Conservation (phyloP, 2,797 vertebrate genomes). For the Rallus crepitans region DNA sequence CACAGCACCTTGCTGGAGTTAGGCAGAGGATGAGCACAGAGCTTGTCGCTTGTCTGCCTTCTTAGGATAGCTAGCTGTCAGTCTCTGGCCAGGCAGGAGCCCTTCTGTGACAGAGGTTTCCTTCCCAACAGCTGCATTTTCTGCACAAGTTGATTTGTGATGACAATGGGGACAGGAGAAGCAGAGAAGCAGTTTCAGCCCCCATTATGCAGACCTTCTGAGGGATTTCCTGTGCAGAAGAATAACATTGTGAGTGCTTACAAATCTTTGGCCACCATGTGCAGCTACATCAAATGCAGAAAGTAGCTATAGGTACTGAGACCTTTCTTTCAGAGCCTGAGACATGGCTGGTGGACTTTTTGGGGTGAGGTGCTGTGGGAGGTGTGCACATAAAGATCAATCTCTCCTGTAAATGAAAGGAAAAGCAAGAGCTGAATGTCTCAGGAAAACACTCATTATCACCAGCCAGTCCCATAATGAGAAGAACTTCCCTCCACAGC, state of each 20-base stretch:
- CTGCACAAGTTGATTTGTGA: neutral
- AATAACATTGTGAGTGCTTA: neutral
- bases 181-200: neutral
- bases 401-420: neutral
- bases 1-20: neutral
- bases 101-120: neutral
- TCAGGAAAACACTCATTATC: neutral
- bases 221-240: neutral
- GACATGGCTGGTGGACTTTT: neutral
- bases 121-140: neutral
- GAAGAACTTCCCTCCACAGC: neutral
- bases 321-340: neutral
- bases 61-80: neutral
- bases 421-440: neutral
- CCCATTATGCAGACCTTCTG: neutral
- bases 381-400: neutral
- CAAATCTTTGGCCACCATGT: neutral
- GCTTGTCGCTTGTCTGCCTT: neutral
- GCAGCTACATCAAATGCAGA: neutral
- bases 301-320: neutral
- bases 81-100: neutral
- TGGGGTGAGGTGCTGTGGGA: accelerated
- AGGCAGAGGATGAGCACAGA: neutral
- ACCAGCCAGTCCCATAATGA: neutral
- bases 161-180: neutral